These are phyloP conservation scores for Oreochromis niloticus DNA, from an alignment of 2,113 vertebrate species.

Conservation along the genomic window DNA sequence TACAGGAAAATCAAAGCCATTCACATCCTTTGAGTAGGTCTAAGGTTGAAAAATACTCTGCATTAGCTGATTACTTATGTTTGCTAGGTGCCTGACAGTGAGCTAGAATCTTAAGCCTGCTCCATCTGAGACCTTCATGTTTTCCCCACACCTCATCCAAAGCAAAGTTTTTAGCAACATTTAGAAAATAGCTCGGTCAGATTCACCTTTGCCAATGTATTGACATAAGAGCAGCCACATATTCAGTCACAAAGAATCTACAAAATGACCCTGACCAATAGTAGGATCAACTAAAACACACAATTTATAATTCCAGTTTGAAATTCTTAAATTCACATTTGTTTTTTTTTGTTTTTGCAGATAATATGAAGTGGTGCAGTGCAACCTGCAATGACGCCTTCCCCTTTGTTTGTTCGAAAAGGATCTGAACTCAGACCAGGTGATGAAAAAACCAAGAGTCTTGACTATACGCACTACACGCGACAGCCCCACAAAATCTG, in stretches of 20 bases:
- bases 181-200: not conserved
- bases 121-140: not conserved
- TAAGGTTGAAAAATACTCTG: not conserved
- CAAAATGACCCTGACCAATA: not conserved
- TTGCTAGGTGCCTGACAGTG: not conserved
- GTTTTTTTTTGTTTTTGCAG: not conserved
- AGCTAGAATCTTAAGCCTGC: not conserved
- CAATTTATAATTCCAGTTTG: not conserved
- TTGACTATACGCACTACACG: not conserved
- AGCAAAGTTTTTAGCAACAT: not conserved
- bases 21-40: not conserved
- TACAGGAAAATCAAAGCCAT: not conserved
- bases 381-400: fast-evolving
- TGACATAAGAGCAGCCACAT: not conserved
- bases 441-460: not conserved
- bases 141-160: not conserved
- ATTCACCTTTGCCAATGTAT: not conserved
- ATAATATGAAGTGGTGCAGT: not conserved
- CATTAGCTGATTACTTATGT: not conserved
- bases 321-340: not conserved
- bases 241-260: not conserved
- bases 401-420: slow-evolving; percentile 18
- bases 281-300: not conserved
- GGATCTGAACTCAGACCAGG: not conserved
- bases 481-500: not conserved